A percentile compares a stretch with the other conserved stretches of the same genome.
phyloP scores from a whole-genome alignment of 2,113 vertebrate species.

The Caracal caracal region DNA sequence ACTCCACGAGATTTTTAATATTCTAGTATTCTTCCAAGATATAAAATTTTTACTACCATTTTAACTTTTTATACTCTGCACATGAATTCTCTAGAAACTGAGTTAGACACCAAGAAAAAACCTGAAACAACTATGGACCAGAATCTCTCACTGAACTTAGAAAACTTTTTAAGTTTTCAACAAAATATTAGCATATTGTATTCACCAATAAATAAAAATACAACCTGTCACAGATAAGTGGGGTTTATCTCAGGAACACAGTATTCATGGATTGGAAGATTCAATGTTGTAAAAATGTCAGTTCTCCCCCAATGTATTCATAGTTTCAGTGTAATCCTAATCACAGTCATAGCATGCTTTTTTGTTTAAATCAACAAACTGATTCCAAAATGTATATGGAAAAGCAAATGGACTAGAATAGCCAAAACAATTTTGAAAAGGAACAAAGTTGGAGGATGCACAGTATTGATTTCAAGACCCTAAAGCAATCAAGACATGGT shows the following conservation, averaged over 20 bases:
- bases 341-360: background rate
- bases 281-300: background rate
- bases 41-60: background rate
- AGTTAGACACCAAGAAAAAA: background rate
- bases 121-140: background rate
- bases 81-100: background rate
- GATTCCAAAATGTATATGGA: background rate
- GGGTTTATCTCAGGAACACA: background rate
- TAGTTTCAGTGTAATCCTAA: background rate
- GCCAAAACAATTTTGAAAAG: background rate
- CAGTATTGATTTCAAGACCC: background rate
- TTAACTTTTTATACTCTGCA: background rate
- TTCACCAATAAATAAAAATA: background rate
- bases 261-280: background rate
- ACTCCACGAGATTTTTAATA: background rate
- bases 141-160: background rate
- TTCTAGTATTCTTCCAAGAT: background rate
- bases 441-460: background rate
- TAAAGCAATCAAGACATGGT: background rate
- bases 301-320: background rate
- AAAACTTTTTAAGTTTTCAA: background rate
- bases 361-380: constrained; percentile 5
- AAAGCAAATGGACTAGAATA: constrained; percentile 12
- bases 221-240: background rate
- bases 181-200: background rate